phyloP scores from a whole-genome alignment of 2,797 vertebrate species.

The Thamnophis elegans region DNA sequence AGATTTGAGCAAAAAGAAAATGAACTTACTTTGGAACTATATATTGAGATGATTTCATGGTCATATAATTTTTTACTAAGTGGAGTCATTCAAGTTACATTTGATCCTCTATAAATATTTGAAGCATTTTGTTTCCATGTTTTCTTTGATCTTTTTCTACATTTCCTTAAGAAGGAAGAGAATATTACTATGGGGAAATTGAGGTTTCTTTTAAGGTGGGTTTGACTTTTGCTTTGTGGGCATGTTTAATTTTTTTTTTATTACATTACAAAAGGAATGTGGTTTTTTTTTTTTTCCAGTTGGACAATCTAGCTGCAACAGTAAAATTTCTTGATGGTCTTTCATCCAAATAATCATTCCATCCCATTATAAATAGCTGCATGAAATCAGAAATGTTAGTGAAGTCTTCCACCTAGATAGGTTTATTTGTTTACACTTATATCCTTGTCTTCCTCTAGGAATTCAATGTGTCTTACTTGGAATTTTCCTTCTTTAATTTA shows the following conservation, averaged over 20 bases:
- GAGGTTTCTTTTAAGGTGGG: background rate
- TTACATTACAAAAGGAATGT: background rate
- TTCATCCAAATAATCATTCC: background rate
- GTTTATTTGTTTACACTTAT: background rate
- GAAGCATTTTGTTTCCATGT: conserved; percentile 2
- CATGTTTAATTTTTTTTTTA: background rate
- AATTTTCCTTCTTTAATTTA: background rate
- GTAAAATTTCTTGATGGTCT: background rate
- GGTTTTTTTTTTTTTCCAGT: background rate
- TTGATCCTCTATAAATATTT: background rate
- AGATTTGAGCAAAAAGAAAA: conserved; percentile 8
- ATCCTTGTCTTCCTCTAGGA: background rate
- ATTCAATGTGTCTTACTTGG: background rate
- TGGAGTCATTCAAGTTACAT: conserved; percentile 4
- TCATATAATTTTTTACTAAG: conserved; percentile 6
- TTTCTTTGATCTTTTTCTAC: background rate
- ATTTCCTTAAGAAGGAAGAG: background rate
- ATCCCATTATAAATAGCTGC: background rate
- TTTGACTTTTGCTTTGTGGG: background rate
- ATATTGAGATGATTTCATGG: conserved; percentile 14
- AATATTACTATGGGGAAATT: background rate
- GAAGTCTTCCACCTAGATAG: background rate
- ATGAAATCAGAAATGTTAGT: background rate
- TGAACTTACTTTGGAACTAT: conserved; percentile 9
- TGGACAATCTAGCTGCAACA: background rate